A percentile compares a stretch with the other conserved stretches of the same genome.
Conservation (phyloP, 2,888 invertebrate species). For the Salticus scenicus region DNA sequence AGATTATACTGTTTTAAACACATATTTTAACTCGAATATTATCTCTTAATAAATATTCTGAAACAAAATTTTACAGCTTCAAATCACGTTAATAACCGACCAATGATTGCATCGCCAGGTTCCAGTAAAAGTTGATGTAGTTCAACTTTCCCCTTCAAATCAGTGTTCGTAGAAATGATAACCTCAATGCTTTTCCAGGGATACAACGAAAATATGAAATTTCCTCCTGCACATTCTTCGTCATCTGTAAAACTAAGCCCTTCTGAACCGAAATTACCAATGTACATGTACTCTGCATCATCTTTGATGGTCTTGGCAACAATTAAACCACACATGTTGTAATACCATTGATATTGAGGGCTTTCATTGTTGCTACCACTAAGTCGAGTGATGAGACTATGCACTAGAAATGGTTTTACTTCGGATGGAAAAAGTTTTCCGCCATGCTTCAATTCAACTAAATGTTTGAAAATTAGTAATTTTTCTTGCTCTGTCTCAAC, state of each 20-base stretch:
- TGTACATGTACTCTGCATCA: not conserved
- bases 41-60: too few species aligned
- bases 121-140: constrained; percentile 17
- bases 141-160: not conserved
- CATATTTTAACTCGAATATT: too few species aligned
- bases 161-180: constrained; percentile 27
- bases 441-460: constrained; percentile 16
- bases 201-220: not conserved
- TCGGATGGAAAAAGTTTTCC: not conserved
- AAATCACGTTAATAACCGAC: constrained; percentile 13
- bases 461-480: constrained; percentile 13
- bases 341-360: constrained; percentile 24
- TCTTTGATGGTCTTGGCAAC: not conserved
- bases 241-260: not conserved
- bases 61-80: too few species aligned
- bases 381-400: constrained; percentile 17
- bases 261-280: constrained; percentile 53
- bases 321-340: constrained; percentile 23
- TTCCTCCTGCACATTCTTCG: not conserved
- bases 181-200: constrained; percentile 14
- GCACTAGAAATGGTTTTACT: not conserved
- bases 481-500: constrained; percentile 39
- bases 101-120: constrained; percentile 48
- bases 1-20: too few species aligned
- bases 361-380: not conserved